These are phyloP conservation scores for Xiphophorus maculatus DNA, from an alignment of 2,113 vertebrate species.

Conservation along the genomic window DNA sequence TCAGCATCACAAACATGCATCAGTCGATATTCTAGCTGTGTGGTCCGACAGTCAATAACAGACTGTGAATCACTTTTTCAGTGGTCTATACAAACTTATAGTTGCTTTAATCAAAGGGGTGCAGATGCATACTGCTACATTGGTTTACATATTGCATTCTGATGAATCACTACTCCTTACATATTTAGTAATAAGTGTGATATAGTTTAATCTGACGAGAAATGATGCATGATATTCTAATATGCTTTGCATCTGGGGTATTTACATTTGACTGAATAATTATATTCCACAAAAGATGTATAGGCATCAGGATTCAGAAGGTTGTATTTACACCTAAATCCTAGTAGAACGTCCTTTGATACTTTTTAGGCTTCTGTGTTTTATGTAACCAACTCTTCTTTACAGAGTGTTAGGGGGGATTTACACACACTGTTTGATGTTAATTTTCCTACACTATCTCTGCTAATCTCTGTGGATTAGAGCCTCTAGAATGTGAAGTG, in stretches of 20 bases:
- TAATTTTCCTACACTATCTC: constrained; percentile 29
- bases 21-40: constrained; percentile 29
- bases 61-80: constrained; percentile 67
- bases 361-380: constrained; percentile 2
- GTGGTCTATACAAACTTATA: constrained; percentile 58
- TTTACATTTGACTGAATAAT: neutral
- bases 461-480: constrained; percentile 32
- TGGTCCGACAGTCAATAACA: constrained; percentile 61
- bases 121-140: constrained; percentile 21
- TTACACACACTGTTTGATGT: constrained; percentile 36
- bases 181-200: constrained; percentile 21
- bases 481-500: constrained; percentile 18
- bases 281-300: constrained; percentile 4
- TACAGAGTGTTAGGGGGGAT: constrained; percentile 29
- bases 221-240: neutral
- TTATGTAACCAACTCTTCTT: constrained; percentile 27
- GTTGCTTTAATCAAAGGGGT: constrained; percentile 45
- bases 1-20: constrained; percentile 46
- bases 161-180: constrained; percentile 51
- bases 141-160: constrained; percentile 37
- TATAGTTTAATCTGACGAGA: constrained; percentile 5
- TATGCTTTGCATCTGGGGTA: neutral
- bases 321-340: constrained; percentile 6
- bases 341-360: constrained; percentile 3
- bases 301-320: neutral